A percentile compares a stretch with the other conserved stretches of the same genome.
phyloP scores from a whole-genome alignment of 2,888 invertebrate species.

The Andrena praecox region DNA sequence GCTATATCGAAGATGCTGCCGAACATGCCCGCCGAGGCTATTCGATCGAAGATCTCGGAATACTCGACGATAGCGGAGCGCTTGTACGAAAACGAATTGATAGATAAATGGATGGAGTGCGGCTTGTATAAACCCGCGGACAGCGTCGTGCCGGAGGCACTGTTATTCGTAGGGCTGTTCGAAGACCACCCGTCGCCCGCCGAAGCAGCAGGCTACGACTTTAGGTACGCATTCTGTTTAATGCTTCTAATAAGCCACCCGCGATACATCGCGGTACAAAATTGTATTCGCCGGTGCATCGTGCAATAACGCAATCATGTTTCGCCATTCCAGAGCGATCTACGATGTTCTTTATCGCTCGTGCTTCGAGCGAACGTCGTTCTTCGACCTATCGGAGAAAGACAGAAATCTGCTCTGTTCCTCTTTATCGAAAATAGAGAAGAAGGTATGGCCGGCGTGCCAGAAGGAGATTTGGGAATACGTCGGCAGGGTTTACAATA shows the following conservation, averaged over 20 bases:
- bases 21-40: conserved; percentile 64
- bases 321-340: conserved; percentile 72
- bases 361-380: conserved; percentile 58
- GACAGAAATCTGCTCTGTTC: conserved; percentile 58
- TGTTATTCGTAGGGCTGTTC: conserved; percentile 77
- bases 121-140: conserved; percentile 70
- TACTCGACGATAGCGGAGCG: conserved; percentile 66
- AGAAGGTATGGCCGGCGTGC: conserved; percentile 68
- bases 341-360: conserved; percentile 78
- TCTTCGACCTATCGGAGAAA: conserved; percentile 65
- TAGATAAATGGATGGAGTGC: conserved; percentile 75
- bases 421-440: conserved; percentile 65
- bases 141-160: conserved; percentile 74
- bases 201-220: conserved; percentile 43
- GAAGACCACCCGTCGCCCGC: conserved; percentile 75
- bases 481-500: conserved; percentile 47
- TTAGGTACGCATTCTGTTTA: conserved; percentile 50
- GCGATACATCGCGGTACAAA: background rate
- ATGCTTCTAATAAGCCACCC: background rate
- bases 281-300: background rate
- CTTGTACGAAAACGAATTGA: conserved; percentile 48
- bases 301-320: conserved; percentile 7
- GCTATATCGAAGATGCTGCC: conserved; percentile 73
- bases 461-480: conserved; percentile 58
- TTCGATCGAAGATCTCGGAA: conserved; percentile 75